Base-by-base conservation (phyloP, 2,113 vertebrate genomes). In the Phoxinus phoxinus region DNA sequence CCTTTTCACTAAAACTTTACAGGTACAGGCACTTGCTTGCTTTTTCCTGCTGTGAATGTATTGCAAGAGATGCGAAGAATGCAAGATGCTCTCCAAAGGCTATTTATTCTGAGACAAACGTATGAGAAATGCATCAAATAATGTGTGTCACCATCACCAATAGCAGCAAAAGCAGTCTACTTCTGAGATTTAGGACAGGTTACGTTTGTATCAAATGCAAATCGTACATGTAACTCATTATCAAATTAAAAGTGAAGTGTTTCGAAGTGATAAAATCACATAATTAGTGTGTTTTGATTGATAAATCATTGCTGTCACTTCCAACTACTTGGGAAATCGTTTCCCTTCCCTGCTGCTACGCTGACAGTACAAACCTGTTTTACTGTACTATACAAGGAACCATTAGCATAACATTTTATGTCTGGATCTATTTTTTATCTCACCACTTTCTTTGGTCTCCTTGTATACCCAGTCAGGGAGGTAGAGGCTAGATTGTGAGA, bases 401-500 rank as follows among this genome's bases (percentile, higher is more conserved):
- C 27, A 82, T 69, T 69, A 48, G 27, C 61, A 51, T 51, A 32
- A 35, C 63, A 32, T 82, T 51, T n/a, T 82, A 35, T 69, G 44
- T 51, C 44, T 32, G 41, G 37, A 48, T 82, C 27, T 53, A 71
- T 71, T 71, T 82, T 41, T 72, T 72, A 83, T 51, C 30, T 56
- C 13, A 4, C 25, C 27, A 25, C 11, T 72, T 51, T 48, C 81
- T 72, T 58, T 72, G 6, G 81, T 83, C 30, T 69, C 41, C 9
- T 83, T 72, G 48, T 12, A 37, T 71, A 56, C 41, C 59, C 41
- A 48, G 27, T 27, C 11, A 41, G 2, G 19, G 15, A 44, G 23
- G 11, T 11, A n/a, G 41, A 81, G 30, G 65, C 25, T 65, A 81
- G 77, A 74, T 44, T 27, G 59, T 58, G 58, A 56, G 76, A 87